Evolutionary conservation across 2,113 vertebrate species (phyloP).

Genomic region (Cyanistes caeruleus): DNA sequence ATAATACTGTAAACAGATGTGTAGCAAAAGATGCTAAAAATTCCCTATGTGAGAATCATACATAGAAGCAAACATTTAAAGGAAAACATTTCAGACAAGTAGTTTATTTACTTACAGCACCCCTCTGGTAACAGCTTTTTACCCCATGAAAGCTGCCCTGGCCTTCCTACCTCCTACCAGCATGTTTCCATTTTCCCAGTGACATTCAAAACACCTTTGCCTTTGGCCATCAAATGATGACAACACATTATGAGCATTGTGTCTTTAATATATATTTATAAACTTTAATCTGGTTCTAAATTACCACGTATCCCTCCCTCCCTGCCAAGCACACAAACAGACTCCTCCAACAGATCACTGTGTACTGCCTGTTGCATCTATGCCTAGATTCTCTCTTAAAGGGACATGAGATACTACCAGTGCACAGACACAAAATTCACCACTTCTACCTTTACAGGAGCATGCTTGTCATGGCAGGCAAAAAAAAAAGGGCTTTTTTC

Average conservation of each 20-base stretch:
- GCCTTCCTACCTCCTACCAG: neutral
- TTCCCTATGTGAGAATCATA: neutral
- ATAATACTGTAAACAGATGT: rapidly evolving
- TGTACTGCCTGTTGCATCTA: neutral
- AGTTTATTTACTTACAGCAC: neutral
- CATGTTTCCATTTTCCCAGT: rapidly evolving
- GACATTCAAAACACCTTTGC: neutral
- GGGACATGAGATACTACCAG: neutral
- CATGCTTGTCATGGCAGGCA: rapidly evolving
- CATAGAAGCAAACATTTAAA: neutral
- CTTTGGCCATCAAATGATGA: neutral
- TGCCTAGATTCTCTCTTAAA: neutral
- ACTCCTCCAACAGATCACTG: neutral
- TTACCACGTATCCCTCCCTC: neutral
- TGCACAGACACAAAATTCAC: neutral
- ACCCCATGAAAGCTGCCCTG: neutral
- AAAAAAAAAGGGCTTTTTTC: neutral
- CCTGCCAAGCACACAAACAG: neutral
- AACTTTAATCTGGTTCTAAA: neutral
- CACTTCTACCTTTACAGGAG: neutral
- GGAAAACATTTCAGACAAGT: neutral
- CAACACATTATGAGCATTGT: rapidly evolving
- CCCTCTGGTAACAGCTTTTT: neutral
- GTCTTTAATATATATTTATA: neutral
- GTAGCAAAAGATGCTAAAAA: neutral